phyloP scores from a whole-genome alignment of 2,797 vertebrate species.

The Hydrophis major region DNA sequence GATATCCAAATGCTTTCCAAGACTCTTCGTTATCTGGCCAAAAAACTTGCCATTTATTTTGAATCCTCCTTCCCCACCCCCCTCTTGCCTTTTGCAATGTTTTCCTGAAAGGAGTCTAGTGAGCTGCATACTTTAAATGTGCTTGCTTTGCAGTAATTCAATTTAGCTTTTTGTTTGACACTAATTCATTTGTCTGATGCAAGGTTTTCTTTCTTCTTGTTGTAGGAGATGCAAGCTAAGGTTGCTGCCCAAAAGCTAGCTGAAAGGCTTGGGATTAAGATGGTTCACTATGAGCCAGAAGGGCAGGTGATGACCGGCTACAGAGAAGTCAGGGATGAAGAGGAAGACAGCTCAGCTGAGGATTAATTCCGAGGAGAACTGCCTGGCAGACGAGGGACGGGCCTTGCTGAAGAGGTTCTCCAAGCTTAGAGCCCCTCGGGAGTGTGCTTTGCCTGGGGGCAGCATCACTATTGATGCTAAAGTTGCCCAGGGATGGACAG shows the following conservation, averaged over 20 bases:
- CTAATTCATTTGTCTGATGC: fast-evolving
- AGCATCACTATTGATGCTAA: not conserved
- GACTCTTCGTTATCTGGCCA: not conserved
- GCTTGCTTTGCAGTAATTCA: not conserved
- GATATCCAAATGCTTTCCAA: not conserved
- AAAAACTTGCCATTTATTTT: not conserved
- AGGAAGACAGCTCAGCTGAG: constrained; percentile 77
- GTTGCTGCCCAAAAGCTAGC: constrained; percentile 89
- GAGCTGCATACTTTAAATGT: not conserved
- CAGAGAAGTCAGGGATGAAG: constrained; percentile 85
- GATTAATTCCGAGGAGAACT: constrained; percentile 65
- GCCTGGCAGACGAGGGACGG: not conserved
- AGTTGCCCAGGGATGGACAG: not conserved
- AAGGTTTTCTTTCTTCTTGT: constrained; percentile 25
- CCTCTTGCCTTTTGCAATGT: not conserved
- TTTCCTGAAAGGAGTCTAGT: not conserved
- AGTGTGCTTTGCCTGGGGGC: constrained; percentile 7
- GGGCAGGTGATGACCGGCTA: constrained; percentile 76
- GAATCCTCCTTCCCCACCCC: no score
- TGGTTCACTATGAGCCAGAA: constrained; percentile 82
- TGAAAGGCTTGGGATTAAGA: constrained; percentile 81
- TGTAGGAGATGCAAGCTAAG: constrained; percentile 89
- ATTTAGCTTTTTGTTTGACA: not conserved
- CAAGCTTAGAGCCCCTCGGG: constrained; percentile 19
- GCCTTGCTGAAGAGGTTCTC: not conserved